phyloP scores from a whole-genome alignment of 2,113 vertebrate genomes.

The Montifringilla adamsi region DNA sequence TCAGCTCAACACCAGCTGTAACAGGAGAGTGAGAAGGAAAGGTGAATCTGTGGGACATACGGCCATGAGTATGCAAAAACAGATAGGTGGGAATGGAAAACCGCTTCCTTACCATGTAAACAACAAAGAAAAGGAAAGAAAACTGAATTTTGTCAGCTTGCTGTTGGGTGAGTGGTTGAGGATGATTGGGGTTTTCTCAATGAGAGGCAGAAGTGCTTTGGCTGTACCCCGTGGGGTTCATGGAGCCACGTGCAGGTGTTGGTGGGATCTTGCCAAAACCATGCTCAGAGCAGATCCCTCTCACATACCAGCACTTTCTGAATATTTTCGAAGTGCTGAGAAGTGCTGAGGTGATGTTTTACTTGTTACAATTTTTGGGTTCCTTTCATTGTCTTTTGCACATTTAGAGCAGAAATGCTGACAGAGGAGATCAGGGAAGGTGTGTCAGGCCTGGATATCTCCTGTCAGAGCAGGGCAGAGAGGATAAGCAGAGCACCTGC shows the following conservation, averaged over 20 bases:
- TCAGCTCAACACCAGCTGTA: background rate
- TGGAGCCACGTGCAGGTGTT: background rate
- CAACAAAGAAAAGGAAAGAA: background rate
- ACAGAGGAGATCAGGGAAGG: background rate
- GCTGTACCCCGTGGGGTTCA: accelerated
- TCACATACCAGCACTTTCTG: background rate
- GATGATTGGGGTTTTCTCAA: background rate
- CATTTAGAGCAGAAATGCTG: background rate
- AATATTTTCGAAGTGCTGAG: background rate
- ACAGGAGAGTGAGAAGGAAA: background rate
- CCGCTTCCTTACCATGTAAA: background rate
- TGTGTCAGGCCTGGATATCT: background rate
- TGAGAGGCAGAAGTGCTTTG: accelerated
- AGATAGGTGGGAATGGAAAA: background rate
- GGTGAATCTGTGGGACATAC: accelerated
- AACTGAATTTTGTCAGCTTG: background rate
- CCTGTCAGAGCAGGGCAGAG: background rate
- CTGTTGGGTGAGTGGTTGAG: background rate
- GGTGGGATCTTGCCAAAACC: background rate
- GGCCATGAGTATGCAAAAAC: background rate
- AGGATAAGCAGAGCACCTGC: background rate
- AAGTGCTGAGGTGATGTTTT: background rate
- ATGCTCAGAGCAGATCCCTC: no score
- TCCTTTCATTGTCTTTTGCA: background rate
- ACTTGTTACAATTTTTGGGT: background rate